Percentiles rank a stretch among this genome's conserved stretches.
Evolutionary conservation across 2,797 vertebrate genomes (phyloP).

Genomic region (Echiichthys vipera): DNA sequence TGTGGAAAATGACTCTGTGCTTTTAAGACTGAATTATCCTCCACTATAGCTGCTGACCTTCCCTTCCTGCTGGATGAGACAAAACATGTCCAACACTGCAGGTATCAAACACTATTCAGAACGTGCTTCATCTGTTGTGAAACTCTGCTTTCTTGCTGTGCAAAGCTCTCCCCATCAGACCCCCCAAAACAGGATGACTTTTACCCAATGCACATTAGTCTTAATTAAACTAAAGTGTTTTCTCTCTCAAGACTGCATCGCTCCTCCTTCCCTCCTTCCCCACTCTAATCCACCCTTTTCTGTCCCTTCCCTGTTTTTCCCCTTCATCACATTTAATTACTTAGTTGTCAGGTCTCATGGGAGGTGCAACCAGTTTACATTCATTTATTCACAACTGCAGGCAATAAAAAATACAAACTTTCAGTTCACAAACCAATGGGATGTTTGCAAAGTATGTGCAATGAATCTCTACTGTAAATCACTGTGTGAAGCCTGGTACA

Average conservation of each 20-base stretch:
- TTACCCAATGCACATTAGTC: constrained; percentile 65
- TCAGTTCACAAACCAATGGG: constrained; percentile 36
- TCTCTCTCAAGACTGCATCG: constrained; percentile 36
- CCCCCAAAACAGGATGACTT: constrained; percentile 49
- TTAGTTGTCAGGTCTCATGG: constrained; percentile 40
- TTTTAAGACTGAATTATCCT: constrained; percentile 30
- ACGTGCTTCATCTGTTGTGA: constrained; percentile 40
- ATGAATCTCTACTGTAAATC: constrained; percentile 29
- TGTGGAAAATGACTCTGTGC: neutral
- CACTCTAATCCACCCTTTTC: constrained; percentile 17
- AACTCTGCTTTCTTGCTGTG: constrained; percentile 49
- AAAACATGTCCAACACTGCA: constrained; percentile 57
- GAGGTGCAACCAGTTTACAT: constrained; percentile 62
- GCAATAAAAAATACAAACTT: constrained; percentile 34
- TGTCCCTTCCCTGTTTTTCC: constrained; percentile 3
- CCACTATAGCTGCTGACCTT: constrained; percentile 38
- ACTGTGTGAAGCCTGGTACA: neutral
- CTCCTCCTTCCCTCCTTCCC: constrained; percentile 13
- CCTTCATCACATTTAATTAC: constrained; percentile 61
- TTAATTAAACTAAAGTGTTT: constrained; percentile 70
- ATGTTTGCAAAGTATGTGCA: constrained; percentile 39
- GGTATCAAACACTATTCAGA: constrained; percentile 48
- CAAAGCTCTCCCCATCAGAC: constrained; percentile 32
- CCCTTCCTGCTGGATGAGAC: constrained; percentile 19
- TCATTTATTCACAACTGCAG: constrained; percentile 63